Evolutionary conservation across 64 coral and sea anemone genomes (phyloP).

Genomic region (Actinia equina): DNA sequence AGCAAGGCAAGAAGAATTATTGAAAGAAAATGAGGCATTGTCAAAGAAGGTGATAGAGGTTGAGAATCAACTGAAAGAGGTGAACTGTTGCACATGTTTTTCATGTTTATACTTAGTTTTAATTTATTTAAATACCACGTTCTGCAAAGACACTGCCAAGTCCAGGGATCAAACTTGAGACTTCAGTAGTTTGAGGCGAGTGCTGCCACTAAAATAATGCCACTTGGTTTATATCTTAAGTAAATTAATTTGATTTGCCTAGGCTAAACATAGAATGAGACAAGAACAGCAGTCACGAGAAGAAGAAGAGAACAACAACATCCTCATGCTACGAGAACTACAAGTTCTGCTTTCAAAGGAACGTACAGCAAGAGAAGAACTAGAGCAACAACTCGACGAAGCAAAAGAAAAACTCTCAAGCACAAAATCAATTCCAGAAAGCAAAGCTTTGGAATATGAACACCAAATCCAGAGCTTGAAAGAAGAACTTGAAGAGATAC

Average conservation of each 20-base stretch:
- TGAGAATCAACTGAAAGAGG: slow-evolving; percentile 78
- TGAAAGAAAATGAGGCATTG: slow-evolving; percentile 45
- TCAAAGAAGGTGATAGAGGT: slow-evolving; percentile 51
- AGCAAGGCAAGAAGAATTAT: slow-evolving; percentile 43
- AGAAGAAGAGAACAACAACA: slow-evolving; percentile 94
- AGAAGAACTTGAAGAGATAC: slow-evolving; percentile 57
- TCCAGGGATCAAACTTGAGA: no score
- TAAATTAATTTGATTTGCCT: background rate
- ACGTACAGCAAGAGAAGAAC: slow-evolving; percentile 75
- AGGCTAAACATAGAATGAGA: slow-evolving; percentile 76
- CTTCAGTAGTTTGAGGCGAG: no score
- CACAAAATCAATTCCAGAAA: slow-evolving; percentile 57
- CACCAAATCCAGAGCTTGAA: slow-evolving; percentile 43
- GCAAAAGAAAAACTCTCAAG: slow-evolving; percentile 54
- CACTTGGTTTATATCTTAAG: no score
- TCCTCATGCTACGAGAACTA: slow-evolving; percentile 82
- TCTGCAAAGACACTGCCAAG: no score
- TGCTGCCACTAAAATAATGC: no score
- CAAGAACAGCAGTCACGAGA: slow-evolving; percentile 89
- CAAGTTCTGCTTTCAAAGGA: slow-evolving; percentile 84
- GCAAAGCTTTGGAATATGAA: slow-evolving; percentile 63
- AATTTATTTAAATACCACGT: no score
- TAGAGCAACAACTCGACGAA: slow-evolving; percentile 88
- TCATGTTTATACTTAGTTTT: background rate
- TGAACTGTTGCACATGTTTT: background rate